Base-by-base conservation (phyloP, 53 echinoderm and acorn worm species). In the Holothuria scabra region DNA sequence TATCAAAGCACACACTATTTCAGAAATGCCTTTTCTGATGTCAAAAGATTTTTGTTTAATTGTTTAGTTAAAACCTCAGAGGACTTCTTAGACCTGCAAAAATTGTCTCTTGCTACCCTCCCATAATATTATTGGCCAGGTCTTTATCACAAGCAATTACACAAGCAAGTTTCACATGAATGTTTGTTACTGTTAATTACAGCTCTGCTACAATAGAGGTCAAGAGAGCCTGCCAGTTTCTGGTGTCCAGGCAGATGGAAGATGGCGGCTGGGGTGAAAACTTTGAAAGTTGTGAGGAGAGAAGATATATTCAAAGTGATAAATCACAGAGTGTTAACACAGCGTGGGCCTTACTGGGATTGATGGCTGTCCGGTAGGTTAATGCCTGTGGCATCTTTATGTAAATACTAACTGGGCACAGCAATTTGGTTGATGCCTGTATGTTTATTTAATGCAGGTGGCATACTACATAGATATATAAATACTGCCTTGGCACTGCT, bases 241-340 rank as follows among this genome's bases (percentile, higher is more conserved):
- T 95, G 44, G 62, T 84, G 60, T 93, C 93, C 23, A 86, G 79
- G 26, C 95, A 95, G 91, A 95, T 91, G 91, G 91, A 91, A 20
- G 95, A 95, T 55, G 95, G 95, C 20, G 95, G 95, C 29, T 95
- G 95, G 95, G 95, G 95, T 26, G 95, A 95, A 70, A 91, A 95
- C 67, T 95, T 95, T 83, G 95, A 92, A 46, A 93, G 93, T n/a
- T 95, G 95, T 61, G 91, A 91, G 46, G 91, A 93, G 58, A 79
- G 95, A 30, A 80, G 87, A 8, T 95, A 95, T 70, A 79, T 95
- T 9, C 87, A 91, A 49, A 89, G 91, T 81, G 89, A 95, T 28
- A 95, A 91, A 16, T 95, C 95, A 25, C 93, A 92, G 58, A 85
- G 91, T n/a, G 93, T 95, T 85, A 91, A 95, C 60, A 95, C 95